Percentiles rank a stretch among this genome's conserved stretches.
phyloP scores from a whole-genome alignment of 2,888 invertebrate species.

The Cerastoderma edule region DNA sequence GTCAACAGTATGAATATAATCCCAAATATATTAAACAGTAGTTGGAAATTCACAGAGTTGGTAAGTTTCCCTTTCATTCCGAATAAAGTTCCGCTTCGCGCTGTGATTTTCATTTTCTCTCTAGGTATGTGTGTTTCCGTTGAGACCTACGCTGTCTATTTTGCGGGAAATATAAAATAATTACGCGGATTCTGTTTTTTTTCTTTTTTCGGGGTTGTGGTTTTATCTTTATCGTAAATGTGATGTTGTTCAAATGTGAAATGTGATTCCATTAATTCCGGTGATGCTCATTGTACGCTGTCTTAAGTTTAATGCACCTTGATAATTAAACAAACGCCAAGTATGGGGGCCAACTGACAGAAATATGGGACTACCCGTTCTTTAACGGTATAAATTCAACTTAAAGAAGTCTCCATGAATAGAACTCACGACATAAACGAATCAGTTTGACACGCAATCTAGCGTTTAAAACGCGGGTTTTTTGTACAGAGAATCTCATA shows the following conservation, averaged over 20 bases:
- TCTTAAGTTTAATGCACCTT: neutral
- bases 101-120: neutral
- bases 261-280: slow-evolving; percentile 6
- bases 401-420: slow-evolving; percentile 7
- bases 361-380: neutral
- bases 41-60: slow-evolving; percentile 29
- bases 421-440: neutral
- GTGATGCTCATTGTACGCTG: neutral
- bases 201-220: no score
- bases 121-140: neutral
- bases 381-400: slow-evolving; percentile 14
- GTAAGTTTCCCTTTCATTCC: slow-evolving; percentile 19
- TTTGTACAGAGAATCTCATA: no score
- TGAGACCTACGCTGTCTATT: no score
- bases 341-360: neutral
- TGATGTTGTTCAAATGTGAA: slow-evolving; percentile 2
- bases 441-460: slow-evolving; percentile 8
- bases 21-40: slow-evolving; percentile 33
- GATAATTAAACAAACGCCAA: slow-evolving; percentile 20
- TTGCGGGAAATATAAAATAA: no score
- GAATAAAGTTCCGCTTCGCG: neutral
- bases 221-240: no score
- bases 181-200: no score
- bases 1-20: slow-evolving; percentile 35
- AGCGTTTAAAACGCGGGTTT: no score